Conservation (phyloP, 2,797 vertebrate genomes). For the Tympanoctomys barrerae region DNA sequence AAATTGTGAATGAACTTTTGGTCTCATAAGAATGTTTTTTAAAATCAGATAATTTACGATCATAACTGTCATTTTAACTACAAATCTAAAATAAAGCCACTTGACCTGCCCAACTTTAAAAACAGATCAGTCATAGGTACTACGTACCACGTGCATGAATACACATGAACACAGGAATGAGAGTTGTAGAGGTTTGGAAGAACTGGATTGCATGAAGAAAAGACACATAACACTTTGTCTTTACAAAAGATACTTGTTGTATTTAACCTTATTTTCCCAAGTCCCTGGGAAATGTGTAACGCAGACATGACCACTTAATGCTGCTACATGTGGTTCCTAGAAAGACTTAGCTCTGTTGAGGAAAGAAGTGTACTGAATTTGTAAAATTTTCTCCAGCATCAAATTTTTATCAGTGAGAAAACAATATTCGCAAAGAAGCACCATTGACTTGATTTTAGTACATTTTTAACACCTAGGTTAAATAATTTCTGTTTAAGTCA, state of each 20-base stretch:
- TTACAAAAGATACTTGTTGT: not conserved
- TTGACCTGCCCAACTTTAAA: not conserved
- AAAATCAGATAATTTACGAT: not conserved
- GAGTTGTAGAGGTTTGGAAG: not conserved
- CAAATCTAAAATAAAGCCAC: not conserved
- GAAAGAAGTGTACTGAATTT: not conserved
- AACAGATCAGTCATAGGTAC: not conserved
- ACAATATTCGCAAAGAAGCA: not conserved
- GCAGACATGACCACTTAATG: not conserved
- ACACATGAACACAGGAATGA: not conserved
- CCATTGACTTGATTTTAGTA: not conserved
- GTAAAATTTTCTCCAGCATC: not conserved
- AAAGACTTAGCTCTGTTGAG: not conserved
- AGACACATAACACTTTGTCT: not conserved
- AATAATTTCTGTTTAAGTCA: conserved; percentile 5
- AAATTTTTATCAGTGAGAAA: conserved; percentile 30
- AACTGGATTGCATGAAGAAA: not conserved
- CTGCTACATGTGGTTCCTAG: not conserved
- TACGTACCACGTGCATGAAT: not conserved
- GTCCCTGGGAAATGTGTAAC: not conserved
- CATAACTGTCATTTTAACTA: not conserved
- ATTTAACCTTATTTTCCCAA: not conserved
- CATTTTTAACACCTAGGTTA: not conserved
- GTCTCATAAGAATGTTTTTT: not conserved
- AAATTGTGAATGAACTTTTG: not conserved